Base-by-base conservation (phyloP, 2,888 invertebrate genomes). In the Mythimna impura region DNA sequence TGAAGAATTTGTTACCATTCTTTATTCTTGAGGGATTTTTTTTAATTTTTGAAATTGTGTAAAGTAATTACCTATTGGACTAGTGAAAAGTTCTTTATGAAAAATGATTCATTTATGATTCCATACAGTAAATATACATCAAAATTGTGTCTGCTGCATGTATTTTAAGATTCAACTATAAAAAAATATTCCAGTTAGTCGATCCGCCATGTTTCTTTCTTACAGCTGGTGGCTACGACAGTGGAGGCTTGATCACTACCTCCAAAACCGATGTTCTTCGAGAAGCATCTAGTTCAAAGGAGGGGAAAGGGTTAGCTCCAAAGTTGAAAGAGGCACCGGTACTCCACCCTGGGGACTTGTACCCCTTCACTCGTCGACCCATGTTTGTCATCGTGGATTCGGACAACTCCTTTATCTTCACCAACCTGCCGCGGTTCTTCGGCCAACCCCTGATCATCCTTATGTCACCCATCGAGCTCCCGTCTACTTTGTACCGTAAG, bases 301-400 rank as follows among this genome's bases (percentile, higher is more conserved):
- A 92, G 0, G 68, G 10, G 30, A 14, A 58, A 52, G 62, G 50
- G 2, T 8, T 80, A 0, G 67, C 83, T 3, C 36, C 84, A 0
- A 92, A 90, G 64, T 72, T 81, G 81, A 98, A 97, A 91, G 98
- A 98, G 90, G 58, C 97, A 97, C 62, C 97, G 98, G 98, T 98
- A 92, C 96, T 99, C 82, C 98, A 99, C 93, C 99, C 99, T 47
- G 99, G 99, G 78, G 99, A 99, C 94, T 95, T 99, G 80, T 98
- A 98, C 93, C 98, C 99, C 2, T 99, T 98, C 96, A 99, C 99
- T 25, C 97, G 99, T 87, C 98, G 98, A 89, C 99, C 99, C 50
- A 96, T 99, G 79, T 99, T 99, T 95, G 97, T 99, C 76, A 98
- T 99, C 82, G 98, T 99, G 85, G 99, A 99, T 94, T 99, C 99